Evolutionary conservation across 2,113 vertebrate species (phyloP), one percentile per base, ranked within the genome.

Genomic region (Montifringilla adamsi): DNA sequence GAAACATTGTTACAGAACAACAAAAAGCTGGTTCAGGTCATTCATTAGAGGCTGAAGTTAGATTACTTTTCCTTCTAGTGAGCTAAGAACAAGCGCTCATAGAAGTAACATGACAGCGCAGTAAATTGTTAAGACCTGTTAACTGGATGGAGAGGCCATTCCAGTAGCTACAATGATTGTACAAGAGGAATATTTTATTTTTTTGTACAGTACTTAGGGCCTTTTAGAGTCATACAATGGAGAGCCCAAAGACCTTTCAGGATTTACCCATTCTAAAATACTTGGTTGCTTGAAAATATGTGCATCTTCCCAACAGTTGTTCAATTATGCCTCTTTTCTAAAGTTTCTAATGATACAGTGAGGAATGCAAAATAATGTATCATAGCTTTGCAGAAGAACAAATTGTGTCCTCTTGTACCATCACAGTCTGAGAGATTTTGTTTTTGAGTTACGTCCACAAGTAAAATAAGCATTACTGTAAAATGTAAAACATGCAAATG

Each of bases 271-370:
- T n/a, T 56, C 20, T 63, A 43, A 31, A 90, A 82, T 50, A 55
- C 11, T 60, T 33, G 0, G 2, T 60, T 69, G 19, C 10, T 90
- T 62, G 19, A 74, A 83, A 83, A 8, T 17, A 22, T 0, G 0
- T 9, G 5, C 17, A 20, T 39, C 14, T 68, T 77, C 26, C 11
- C 11, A 87, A 7, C 6, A 78, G 55, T 22, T 9, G 3, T 4
- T 43, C 10, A 81, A 58, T 84, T 37, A 56, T 10, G 5, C 1
- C 15, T 37, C 16, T 46, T 89, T 22, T 46, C 13, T n/a, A 41
- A 69, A 62, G 23, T 41, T 55, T 70, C 6, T 16, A 55, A 53
- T 44, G 53, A 37, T 44, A 43, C 10, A 70, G 1, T 10, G 13
- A 55, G 8, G 12, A 93, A 63, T 3, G 3, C 7, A 66, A 93